A percentile compares a stretch with the other conserved stretches of the same genome.
Evolutionary conservation across 2,113 vertebrate species (phyloP).

Genomic region (Ramphastos sulfuratus): DNA sequence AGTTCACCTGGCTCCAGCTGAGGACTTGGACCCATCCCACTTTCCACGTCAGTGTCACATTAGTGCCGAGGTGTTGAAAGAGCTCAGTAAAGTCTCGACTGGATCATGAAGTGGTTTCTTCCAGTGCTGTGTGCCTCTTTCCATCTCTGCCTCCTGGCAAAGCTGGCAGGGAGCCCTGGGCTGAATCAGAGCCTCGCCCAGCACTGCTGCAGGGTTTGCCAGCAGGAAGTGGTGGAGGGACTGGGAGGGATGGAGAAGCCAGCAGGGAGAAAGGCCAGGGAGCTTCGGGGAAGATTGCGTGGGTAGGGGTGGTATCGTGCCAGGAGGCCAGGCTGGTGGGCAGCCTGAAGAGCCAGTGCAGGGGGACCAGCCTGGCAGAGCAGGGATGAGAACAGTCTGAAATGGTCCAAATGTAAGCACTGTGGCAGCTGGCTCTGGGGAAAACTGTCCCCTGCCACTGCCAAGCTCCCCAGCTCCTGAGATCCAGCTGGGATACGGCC

Average conservation of each 20-base stretch:
- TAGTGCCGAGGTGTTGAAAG: constrained; percentile 61
- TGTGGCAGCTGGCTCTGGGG: background rate
- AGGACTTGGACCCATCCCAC: constrained; percentile 40
- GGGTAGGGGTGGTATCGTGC: background rate
- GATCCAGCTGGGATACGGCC: background rate
- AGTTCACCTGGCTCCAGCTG: constrained; percentile 50
- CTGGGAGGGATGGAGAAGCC: background rate
- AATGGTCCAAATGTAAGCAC: background rate
- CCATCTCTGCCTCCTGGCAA: background rate
- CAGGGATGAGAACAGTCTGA: background rate
- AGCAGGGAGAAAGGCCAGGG: background rate
- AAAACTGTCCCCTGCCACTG: background rate
- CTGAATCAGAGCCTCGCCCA: constrained; percentile 20
- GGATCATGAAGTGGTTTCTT: constrained; percentile 32
- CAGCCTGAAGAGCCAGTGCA: background rate
- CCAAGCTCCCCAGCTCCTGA: background rate
- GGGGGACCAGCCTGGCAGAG: accelerated
- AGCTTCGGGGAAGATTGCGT: background rate
- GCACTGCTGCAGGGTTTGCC: background rate
- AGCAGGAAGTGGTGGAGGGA: background rate
- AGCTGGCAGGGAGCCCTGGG: background rate
- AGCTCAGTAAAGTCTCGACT: constrained; percentile 61
- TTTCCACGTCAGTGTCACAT: constrained; percentile 58
- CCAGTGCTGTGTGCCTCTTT: background rate
- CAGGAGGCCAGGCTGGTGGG: background rate